A percentile compares a stretch with the other conserved stretches of the same genome.
Evolutionary conservation across 2,113 vertebrate genomes (phyloP).

Genomic region (Notarius quadriscutis): DNA sequence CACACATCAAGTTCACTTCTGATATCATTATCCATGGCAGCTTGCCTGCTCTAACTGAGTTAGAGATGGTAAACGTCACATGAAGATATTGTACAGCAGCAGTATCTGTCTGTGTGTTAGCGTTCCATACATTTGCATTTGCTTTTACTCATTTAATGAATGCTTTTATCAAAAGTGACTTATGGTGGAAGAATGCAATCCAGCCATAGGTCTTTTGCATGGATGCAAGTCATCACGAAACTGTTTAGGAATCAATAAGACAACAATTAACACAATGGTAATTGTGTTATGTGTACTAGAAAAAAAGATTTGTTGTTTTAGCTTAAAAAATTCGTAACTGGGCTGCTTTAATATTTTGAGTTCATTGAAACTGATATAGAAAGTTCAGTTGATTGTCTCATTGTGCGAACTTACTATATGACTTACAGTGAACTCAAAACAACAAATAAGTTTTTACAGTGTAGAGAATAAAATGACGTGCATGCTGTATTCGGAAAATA

Average conservation of each 20-base stretch:
- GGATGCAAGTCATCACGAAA: background rate
- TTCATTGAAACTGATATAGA: too few relatives aligned
- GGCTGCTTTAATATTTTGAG: too few relatives aligned
- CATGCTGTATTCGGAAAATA: too few relatives aligned
- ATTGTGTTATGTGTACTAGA: too few relatives aligned
- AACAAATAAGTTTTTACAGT: too few relatives aligned
- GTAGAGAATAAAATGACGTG: too few relatives aligned
- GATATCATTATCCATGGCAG: slow-evolving; percentile 78
- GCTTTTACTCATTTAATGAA: background rate
- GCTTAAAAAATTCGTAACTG: too few relatives aligned
- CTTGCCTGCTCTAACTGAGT: slow-evolving; percentile 70
- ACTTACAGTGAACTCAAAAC: too few relatives aligned
- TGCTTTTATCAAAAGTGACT: background rate
- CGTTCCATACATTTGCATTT: background rate
- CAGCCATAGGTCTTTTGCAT: background rate
- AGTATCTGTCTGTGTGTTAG: slow-evolving; percentile 18
- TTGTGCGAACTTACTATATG: too few relatives aligned
- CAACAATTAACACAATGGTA: background rate
- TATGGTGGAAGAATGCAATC: background rate
- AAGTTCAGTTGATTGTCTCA: too few relatives aligned
- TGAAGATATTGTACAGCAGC: slow-evolving; percentile 54
- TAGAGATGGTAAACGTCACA: slow-evolving; percentile 27
- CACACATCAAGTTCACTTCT: slow-evolving; percentile 78
- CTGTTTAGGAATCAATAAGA: background rate
- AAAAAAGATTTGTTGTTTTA: too few relatives aligned